Conservation (phyloP, 2,113 vertebrate genomes). For the Otis tarda region DNA sequence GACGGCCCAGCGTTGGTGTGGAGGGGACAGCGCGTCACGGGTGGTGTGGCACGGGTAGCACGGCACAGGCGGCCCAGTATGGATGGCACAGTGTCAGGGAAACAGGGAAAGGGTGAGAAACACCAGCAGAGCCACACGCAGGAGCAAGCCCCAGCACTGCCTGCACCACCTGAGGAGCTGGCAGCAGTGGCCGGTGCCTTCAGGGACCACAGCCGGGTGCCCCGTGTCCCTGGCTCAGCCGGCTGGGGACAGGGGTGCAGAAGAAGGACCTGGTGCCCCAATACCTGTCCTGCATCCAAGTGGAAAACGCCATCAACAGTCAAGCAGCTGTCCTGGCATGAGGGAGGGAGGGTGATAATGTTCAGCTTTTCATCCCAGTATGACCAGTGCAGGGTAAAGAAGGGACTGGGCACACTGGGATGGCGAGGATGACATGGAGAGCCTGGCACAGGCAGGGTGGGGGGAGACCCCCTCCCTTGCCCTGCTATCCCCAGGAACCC, state of each 20-base stretch:
- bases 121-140: neutral
- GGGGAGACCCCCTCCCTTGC: neutral
- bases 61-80: too few species aligned
- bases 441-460: neutral
- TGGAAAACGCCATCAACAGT: neutral
- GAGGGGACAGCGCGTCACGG: neutral
- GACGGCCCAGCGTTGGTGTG: neutral
- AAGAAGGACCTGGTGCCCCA: neutral
- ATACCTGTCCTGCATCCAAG: slow-evolving; percentile 41
- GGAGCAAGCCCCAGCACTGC: neutral
- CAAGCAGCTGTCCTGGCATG: neutral
- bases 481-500: neutral
- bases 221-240: neutral
- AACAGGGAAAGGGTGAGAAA: neutral
- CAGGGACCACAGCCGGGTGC: neutral
- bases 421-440: neutral
- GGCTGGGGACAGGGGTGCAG: neutral
- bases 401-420: neutral
- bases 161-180: neutral
- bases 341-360: neutral
- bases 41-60: too few species aligned
- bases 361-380: neutral
- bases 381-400: neutral
- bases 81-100: neutral
- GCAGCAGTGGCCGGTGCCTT: neutral